These are phyloP conservation scores for Prenolepis imparis DNA, from an alignment of 2,888 invertebrate genomes.

Conservation along the genomic window DNA sequence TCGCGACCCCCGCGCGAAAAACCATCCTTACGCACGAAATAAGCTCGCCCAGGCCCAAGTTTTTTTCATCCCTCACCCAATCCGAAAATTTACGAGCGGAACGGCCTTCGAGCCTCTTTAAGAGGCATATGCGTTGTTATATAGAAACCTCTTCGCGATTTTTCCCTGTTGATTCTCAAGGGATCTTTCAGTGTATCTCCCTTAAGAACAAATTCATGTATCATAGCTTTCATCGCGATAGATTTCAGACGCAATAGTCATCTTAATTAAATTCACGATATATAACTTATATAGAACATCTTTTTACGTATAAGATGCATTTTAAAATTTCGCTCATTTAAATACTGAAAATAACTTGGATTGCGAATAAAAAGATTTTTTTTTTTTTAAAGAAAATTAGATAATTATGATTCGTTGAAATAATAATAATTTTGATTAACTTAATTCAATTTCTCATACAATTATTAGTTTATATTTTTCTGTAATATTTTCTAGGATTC, in stretches of 20 bases:
- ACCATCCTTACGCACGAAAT: slow-evolving; percentile 60
- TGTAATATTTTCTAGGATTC: not conserved
- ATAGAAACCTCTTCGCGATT: not conserved
- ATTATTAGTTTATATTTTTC: not conserved
- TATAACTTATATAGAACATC: not conserved
- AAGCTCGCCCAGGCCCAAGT: slow-evolving; percentile 48
- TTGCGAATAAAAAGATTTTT: not conserved
- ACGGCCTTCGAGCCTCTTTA: slow-evolving; percentile 77
- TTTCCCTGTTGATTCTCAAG: not conserved
- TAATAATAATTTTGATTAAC: not conserved
- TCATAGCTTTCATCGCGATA: slow-evolving; percentile 14
- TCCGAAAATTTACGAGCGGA: slow-evolving; percentile 81
- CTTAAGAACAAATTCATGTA: slow-evolving; percentile 37
- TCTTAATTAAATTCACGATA: not conserved
- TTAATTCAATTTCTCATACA: not conserved
- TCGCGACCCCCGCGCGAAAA: slow-evolving; percentile 79
- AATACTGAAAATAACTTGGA: not conserved
- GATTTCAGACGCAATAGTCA: not conserved
- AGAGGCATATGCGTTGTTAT: slow-evolving; percentile 57
- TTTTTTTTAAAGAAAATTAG: not conserved
- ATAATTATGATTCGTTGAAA: not conserved
- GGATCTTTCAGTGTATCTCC: slow-evolving; percentile 19
- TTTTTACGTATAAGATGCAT: not conserved
- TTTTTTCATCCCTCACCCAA: slow-evolving; percentile 73
- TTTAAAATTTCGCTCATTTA: not conserved